These are phyloP conservation scores for Elaphurus davidianus DNA, from an alignment of 2,113 vertebrate genomes.

Conservation along the genomic window DNA sequence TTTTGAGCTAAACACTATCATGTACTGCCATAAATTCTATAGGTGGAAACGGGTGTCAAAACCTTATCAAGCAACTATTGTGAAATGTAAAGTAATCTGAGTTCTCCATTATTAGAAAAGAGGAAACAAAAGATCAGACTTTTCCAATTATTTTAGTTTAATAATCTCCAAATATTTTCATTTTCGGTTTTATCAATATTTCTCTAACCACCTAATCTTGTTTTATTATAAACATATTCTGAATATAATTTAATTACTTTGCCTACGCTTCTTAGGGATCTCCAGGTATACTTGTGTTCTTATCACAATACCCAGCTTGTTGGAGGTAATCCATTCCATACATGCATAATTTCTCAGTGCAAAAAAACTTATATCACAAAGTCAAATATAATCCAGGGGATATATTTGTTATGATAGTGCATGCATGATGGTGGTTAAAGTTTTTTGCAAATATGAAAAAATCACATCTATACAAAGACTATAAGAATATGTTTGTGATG, in stretches of 20 bases:
- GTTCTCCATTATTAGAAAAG: not conserved
- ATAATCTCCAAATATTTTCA: not conserved
- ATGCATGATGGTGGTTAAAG: not conserved
- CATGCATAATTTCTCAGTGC: not conserved
- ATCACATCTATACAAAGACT: not conserved
- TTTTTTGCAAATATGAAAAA: not conserved
- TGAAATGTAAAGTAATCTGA: constrained; percentile 1
- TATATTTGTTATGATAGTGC: not conserved
- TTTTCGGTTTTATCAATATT: not conserved
- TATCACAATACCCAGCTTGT: not conserved
- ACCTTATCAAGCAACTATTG: not conserved
- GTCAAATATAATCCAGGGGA: not conserved
- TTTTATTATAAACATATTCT: not conserved
- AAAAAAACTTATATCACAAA: not conserved
- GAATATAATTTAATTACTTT: not conserved
- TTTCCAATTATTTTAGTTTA: not conserved
- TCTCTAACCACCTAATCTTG: not conserved
- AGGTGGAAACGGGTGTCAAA: not conserved
- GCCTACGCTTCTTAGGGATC: not conserved
- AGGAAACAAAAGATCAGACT: not conserved
- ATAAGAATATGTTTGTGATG: not conserved
- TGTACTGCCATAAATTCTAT: not conserved
- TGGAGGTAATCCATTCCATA: not conserved
- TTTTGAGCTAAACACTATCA: not conserved
- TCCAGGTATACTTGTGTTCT: not conserved